A percentile compares a stretch with the other conserved stretches of the same genome.
Evolutionary conservation across 1,140 invertebrate genomes (phyloP).

Genomic region (Capitella teleta): DNA sequence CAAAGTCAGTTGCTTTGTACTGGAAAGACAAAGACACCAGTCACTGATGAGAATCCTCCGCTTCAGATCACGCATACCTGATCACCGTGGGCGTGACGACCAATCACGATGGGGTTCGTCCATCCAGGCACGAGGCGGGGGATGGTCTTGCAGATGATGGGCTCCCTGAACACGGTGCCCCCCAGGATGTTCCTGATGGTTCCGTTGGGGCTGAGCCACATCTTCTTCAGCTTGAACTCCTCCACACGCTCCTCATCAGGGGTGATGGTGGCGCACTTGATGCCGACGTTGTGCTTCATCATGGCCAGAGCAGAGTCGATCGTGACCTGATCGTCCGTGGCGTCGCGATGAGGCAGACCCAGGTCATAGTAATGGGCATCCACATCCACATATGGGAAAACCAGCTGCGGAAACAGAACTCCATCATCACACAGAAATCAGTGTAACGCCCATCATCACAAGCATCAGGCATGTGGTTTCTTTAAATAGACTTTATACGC

Average conservation of each 20-base stretch:
- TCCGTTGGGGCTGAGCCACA: slow-evolving; percentile 99
- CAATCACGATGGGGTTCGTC: slow-evolving; percentile 94
- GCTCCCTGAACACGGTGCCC: slow-evolving; percentile 70
- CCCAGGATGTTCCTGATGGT: slow-evolving; percentile 98
- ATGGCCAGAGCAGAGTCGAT: slow-evolving; percentile 94
- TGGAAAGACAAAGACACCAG: slow-evolving; percentile 32
- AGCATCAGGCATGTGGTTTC: too few species aligned
- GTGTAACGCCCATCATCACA: too few species aligned
- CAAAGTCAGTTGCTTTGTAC: slow-evolving; percentile 91
- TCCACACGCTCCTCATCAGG: slow-evolving; percentile 86
- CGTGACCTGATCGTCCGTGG: slow-evolving; percentile 90
- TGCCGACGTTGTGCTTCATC: slow-evolving; percentile 94
- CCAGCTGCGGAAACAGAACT: slow-evolving; percentile 51
- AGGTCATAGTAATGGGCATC: slow-evolving; percentile 92
- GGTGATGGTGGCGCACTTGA: slow-evolving; percentile 98
- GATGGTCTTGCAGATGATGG: slow-evolving; percentile 96
- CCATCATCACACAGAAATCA: too few species aligned
- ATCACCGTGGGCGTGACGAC: slow-evolving; percentile 93
- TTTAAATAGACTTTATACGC: too few species aligned
- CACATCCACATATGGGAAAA: slow-evolving; percentile 91
- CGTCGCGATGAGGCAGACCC: slow-evolving; percentile 87
- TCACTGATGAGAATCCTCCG: neutral
- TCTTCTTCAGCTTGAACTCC: slow-evolving; percentile 97
- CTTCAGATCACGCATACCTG: slow-evolving; percentile 47
- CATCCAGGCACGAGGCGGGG: slow-evolving; percentile 88